Percentiles rank a stretch among this genome's conserved stretches.
phyloP scores from a whole-genome alignment of 2,113 vertebrate genomes.

The Raja brachyura region DNA sequence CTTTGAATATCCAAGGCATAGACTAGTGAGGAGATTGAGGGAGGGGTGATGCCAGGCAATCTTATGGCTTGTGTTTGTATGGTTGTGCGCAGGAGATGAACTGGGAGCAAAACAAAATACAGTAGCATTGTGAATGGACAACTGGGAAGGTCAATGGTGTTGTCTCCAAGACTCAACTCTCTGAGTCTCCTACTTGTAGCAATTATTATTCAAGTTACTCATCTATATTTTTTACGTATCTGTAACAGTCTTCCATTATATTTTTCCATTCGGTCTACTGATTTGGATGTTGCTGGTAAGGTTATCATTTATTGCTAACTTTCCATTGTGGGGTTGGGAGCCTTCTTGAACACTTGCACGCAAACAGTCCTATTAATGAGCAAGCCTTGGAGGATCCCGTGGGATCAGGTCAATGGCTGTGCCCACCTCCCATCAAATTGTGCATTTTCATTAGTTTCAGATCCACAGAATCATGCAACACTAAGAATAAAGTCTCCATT shows the following conservation, averaged over 20 bases:
- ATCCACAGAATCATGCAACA: not conserved
- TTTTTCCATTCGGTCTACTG: not conserved
- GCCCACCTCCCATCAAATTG: not conserved
- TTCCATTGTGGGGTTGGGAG: too few relatives aligned
- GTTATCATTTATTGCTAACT: too few relatives aligned
- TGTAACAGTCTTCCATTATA: not conserved
- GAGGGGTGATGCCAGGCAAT: not conserved
- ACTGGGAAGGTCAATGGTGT: not conserved
- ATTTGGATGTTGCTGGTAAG: not conserved
- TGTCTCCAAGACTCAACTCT: not conserved
- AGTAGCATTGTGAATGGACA: not conserved
- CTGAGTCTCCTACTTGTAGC: not conserved
- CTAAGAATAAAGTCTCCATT: not conserved
- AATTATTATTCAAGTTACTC: not conserved
- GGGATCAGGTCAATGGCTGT: not conserved
- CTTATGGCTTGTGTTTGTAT: not conserved
- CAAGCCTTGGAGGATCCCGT: not conserved
- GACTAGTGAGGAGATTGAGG: not conserved
- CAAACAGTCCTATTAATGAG: too few relatives aligned
- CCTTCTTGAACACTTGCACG: too few relatives aligned
- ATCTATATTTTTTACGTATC: not conserved
- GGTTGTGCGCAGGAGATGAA: too few relatives aligned
- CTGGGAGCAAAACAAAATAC: not conserved
- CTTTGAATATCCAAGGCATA: not conserved
- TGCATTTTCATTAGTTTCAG: not conserved